Evolutionary conservation across 2,888 invertebrate species (phyloP), one percentile per base, ranked within the genome.

Genomic region (Cabera pusaria): DNA sequence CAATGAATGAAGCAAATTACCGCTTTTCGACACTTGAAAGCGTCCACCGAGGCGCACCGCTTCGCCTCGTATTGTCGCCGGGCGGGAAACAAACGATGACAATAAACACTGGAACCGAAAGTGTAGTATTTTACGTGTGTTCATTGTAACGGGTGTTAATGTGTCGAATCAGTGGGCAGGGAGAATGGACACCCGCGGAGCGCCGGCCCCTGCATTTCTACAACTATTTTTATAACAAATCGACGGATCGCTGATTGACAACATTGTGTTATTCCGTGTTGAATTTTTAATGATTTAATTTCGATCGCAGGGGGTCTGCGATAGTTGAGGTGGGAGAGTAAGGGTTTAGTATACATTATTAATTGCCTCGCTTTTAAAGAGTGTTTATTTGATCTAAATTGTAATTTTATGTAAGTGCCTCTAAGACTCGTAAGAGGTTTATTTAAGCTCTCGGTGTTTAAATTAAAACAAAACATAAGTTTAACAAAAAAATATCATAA

Each of bases 31-130:
- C 77, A 69, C 83, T 85, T 82, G 83, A 86, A 87, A 84, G 84
- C 80, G 77, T 59, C 57, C 79, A 78, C 62, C 77, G 77, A 67
- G 70, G 70, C 85, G 87, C 77, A 79, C 76, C 73, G 74, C 44
- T n/a, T n/a, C n/a, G 68, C 64, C 67, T 65, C 74, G 58, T 75
- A 75, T 84, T 85, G 83, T 85, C 65, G 71, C 44, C 58, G 72
- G 59, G 77, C 80, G 80, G 88, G 86, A 85, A 87, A 87, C 85
- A 86, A 86, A 80, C 79, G 83, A 72, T 78, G 74, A 86, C 87
- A 87, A 85, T 87, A 87, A 87, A 87, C 85, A 86, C 72, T 83
- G 76, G 81, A 85, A 85, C 82, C 80, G 77, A 86, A 83, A 84
- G 84, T 82, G 82, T 84, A 82, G 77, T 78, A 81, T 86, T 84